Conservation (phyloP, 2,797 vertebrate genomes). For the Pempheris klunzingeri region DNA sequence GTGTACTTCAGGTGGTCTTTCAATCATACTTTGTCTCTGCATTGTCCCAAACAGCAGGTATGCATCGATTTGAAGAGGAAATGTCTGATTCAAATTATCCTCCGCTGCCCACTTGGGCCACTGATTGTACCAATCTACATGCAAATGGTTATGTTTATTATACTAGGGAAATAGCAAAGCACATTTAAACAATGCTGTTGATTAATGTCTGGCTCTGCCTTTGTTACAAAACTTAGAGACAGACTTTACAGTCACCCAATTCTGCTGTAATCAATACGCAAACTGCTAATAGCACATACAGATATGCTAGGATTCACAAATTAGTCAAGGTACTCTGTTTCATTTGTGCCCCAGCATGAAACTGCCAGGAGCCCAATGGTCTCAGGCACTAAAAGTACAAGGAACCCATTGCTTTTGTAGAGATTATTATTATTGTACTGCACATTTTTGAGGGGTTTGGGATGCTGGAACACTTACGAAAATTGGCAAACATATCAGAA, state of each 20-base stretch:
- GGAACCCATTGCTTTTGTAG: too few relatives aligned
- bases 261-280: conserved; percentile 44
- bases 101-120: conserved; percentile 65
- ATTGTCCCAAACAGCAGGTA: conserved; percentile 43
- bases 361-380: too few relatives aligned
- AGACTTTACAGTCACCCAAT: conserved; percentile 40
- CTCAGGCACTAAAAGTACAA: too few relatives aligned
- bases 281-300: neutral
- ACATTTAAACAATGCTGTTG: conserved; percentile 72
- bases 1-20: conserved; percentile 60
- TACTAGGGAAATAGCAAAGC: conserved; percentile 71
- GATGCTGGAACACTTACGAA: too few relatives aligned
- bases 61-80: conserved; percentile 46
- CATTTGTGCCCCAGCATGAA: too few relatives aligned
- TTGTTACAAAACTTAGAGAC: conserved; percentile 46
- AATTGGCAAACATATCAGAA: too few relatives aligned
- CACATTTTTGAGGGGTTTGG: too few relatives aligned
- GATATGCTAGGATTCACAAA: conserved; percentile 7
- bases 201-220: conserved; percentile 63
- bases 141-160: conserved; percentile 79
- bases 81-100: conserved; percentile 55
- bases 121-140: conserved; percentile 82
- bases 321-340: neutral
- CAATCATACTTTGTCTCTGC: conserved; percentile 63
- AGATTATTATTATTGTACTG: too few relatives aligned